phyloP scores from a whole-genome alignment of 1,140 invertebrate species.

The Zaprionus gabonicus region DNA sequence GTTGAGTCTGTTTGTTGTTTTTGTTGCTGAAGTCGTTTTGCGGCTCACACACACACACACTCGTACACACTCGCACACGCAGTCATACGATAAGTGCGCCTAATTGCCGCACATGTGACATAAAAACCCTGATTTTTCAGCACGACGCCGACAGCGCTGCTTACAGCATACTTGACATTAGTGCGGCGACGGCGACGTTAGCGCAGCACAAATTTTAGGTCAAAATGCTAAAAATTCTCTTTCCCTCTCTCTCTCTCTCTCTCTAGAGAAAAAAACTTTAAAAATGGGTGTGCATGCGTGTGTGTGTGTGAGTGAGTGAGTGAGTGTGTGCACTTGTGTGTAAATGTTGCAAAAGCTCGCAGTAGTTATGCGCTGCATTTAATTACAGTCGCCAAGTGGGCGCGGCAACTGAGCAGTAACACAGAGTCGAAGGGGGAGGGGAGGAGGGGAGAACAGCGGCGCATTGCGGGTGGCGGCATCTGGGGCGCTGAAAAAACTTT shows the following conservation, averaged over 20 bases:
- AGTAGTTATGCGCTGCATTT: constrained; percentile 80
- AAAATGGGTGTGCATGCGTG: constrained; percentile 43
- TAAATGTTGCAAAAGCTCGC: constrained; percentile 61
- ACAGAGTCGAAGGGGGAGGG: neutral
- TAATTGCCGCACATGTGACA: constrained; percentile 73
- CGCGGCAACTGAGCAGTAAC: constrained; percentile 13
- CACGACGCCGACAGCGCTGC: constrained; percentile 34
- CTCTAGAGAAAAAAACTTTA: constrained; percentile 48
- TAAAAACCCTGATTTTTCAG: constrained; percentile 53
- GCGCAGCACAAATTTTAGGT: constrained; percentile 67
- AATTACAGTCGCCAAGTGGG: constrained; percentile 68
- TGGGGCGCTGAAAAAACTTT: constrained; percentile 9
- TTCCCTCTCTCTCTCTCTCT: neutral
- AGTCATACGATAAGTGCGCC: constrained; percentile 33
- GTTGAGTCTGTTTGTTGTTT: neutral
- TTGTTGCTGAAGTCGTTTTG: constrained; percentile 28
- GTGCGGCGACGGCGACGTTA: constrained; percentile 33
- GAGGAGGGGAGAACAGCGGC: neutral
- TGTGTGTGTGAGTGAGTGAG: neutral
- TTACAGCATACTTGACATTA: constrained; percentile 75
- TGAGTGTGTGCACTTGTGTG: constrained; percentile 25
- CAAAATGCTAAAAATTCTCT: constrained; percentile 61
- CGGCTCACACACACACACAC: constrained; percentile 36
- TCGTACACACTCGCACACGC: neutral
- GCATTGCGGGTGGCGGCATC: neutral